phyloP scores from a whole-genome alignment of 2,888 invertebrate genomes.

The Agelastica alni region DNA sequence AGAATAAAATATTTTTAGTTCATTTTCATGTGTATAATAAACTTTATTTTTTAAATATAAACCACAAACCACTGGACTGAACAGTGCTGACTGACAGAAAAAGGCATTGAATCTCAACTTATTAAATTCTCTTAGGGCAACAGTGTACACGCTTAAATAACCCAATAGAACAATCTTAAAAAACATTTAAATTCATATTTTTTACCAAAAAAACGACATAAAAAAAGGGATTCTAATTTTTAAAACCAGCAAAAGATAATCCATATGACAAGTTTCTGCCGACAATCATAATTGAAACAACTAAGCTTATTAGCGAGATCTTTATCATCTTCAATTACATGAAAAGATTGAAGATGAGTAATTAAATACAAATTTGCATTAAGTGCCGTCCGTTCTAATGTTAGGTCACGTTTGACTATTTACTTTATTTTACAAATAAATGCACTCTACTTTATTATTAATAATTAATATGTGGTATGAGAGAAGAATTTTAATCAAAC shows the following conservation, averaged over 20 bases:
- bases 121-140: too few relatives aligned
- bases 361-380: constrained; percentile 23
- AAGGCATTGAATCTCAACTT: too few relatives aligned
- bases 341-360: constrained; percentile 23
- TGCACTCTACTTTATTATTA: constrained; percentile 4
- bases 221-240: constrained; percentile 11
- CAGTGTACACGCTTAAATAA: too few relatives aligned
- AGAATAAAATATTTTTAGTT: too few relatives aligned
- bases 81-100: too few relatives aligned
- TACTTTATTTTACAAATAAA: constrained; percentile 14
- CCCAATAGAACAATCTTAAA: too few relatives aligned
- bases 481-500: constrained; percentile 13
- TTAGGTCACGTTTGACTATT: constrained; percentile 11
- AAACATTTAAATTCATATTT: too few relatives aligned
- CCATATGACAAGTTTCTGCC: constrained; percentile 25
- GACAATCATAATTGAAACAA: constrained; percentile 26
- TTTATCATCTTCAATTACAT: constrained; percentile 34
- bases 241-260: constrained; percentile 20
- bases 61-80: too few relatives aligned
- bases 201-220: too few relatives aligned
- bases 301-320: constrained; percentile 36
- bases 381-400: constrained; percentile 11
- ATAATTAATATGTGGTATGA: constrained; percentile 10
- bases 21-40: too few relatives aligned
- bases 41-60: too few relatives aligned